Evolutionary conservation across 2,888 invertebrate species (phyloP).

Genomic region (Scaptodrosophila latifasciaeformis): DNA sequence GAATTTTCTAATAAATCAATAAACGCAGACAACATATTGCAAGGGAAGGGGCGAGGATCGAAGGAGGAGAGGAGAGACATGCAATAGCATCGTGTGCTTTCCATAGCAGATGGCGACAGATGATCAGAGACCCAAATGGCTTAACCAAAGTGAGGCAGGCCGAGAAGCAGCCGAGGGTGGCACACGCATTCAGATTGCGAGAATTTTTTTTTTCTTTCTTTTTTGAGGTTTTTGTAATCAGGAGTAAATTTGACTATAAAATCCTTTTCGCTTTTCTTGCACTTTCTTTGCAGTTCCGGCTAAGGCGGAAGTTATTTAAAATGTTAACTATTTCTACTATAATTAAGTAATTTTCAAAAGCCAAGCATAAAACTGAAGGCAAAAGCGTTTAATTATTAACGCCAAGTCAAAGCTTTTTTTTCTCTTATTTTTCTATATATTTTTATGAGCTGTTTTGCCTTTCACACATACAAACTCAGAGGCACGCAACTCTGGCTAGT

Average conservation of each 20-base stretch:
- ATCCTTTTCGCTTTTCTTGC: too few relatives aligned
- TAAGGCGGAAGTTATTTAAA: conserved; percentile 19
- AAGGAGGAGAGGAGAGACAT: background rate
- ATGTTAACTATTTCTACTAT: conserved; percentile 16
- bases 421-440: conserved; percentile 9
- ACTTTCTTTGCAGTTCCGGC: conserved; percentile 56
- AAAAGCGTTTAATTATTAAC: conserved; percentile 20
- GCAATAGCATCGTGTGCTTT: conserved; percentile 4
- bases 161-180: conserved; percentile 2
- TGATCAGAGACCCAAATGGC: conserved; percentile 13
- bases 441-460: conserved; percentile 43
- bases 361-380: conserved; percentile 18
- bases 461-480: conserved; percentile 6
- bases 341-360: conserved; percentile 38
- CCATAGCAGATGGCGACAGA: conserved; percentile 29
- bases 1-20: conserved; percentile 73
- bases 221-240: conserved; percentile 57
- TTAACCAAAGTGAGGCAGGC: conserved; percentile 15
- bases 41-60: conserved; percentile 22
- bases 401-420: conserved; percentile 7
- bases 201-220: too few relatives aligned
- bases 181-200: conserved; percentile 46
- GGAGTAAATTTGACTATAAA: too few relatives aligned
- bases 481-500: too few relatives aligned
- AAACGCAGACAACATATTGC: conserved; percentile 65